phyloP scores from a whole-genome alignment of 2,888 invertebrate species.

The Epirrhoe tristata region DNA sequence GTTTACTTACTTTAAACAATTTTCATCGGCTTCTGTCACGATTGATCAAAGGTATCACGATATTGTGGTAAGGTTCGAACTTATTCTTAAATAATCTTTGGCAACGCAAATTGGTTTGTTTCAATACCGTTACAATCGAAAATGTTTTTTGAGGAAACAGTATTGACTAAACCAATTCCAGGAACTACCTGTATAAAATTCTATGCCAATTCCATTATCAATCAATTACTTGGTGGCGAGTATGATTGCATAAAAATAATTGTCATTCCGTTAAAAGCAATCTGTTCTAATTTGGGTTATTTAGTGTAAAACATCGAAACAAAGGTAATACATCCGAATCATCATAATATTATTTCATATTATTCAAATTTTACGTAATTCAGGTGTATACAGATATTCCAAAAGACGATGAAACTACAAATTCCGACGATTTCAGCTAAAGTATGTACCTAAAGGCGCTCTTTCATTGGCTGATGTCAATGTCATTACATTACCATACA shows the following conservation, averaged over 20 bases:
- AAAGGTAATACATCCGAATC: not conserved
- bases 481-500: constrained; percentile 1
- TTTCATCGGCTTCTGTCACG: not conserved
- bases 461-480: not conserved
- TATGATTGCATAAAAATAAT: not conserved
- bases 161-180: constrained; percentile 14
- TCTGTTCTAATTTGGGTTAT: not conserved
- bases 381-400: not conserved
- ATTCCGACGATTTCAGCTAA: not conserved
- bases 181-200: too few species aligned
- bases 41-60: not conserved
- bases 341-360: too few species aligned
- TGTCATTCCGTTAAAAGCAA: not conserved
- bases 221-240: constrained; percentile 6
- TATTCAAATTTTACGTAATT: not conserved
- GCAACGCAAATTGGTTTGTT: constrained; percentile 2
- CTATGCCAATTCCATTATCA: too few species aligned
- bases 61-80: not conserved
- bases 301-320: not conserved
- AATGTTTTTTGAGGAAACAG: constrained; percentile 8
- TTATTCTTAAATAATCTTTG: not conserved
- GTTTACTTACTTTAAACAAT: not conserved
- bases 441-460: not conserved
- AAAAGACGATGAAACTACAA: not conserved
- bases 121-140: not conserved